Evolutionary conservation across 2,797 vertebrate species (phyloP).

Genomic region (Sebastiscus tertius): DNA sequence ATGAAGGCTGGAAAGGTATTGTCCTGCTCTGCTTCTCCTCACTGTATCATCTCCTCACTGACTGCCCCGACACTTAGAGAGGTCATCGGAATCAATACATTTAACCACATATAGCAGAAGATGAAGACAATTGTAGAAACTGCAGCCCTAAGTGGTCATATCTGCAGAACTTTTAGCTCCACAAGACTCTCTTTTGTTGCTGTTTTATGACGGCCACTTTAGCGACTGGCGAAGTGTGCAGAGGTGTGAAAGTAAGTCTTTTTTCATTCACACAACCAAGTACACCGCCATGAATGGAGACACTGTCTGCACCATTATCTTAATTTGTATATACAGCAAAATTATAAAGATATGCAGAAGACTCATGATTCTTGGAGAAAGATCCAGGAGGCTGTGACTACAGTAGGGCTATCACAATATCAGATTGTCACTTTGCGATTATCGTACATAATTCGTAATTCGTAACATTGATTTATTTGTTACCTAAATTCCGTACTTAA

Average conservation of each 20-base stretch:
- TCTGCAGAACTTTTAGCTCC: neutral
- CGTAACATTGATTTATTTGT: no score
- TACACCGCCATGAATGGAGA: neutral
- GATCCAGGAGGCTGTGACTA: neutral
- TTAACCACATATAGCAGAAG: neutral
- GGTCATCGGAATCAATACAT: neutral
- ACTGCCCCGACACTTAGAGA: neutral
- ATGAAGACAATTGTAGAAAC: neutral
- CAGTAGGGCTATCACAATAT: no score
- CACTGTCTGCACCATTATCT: neutral
- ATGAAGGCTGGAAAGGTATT: neutral
- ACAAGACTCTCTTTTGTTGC: no score
- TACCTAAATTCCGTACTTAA: no score
- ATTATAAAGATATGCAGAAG: no score
- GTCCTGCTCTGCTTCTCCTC: neutral
- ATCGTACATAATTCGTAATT: no score
- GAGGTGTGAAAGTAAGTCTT: neutral
- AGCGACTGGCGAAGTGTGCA: neutral
- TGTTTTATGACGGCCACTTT: neutral
- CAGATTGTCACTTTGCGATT: no score
- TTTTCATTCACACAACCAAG: neutral
- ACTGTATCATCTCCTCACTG: no score
- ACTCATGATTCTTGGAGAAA: no score
- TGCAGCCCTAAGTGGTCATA: neutral
- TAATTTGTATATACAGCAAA: neutral